Percentiles rank a stretch among this genome's conserved stretches.
These are phyloP conservation scores for Andinoacara biseriatus DNA, from an alignment of 2,113 vertebrate species.

Conservation along the genomic window DNA sequence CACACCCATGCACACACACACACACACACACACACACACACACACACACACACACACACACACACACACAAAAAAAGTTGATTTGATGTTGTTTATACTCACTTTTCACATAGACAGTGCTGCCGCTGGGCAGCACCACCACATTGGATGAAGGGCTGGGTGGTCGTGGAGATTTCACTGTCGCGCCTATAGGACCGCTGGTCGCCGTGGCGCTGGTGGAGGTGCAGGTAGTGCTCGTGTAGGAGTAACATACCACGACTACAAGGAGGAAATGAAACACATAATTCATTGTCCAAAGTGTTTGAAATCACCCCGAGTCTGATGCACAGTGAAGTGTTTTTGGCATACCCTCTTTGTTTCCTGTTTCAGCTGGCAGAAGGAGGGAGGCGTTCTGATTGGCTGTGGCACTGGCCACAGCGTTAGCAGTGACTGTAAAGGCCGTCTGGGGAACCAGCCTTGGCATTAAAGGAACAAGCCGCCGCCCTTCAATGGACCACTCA, in stretches of 20 bases:
- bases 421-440: conserved; percentile 94
- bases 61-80: too few relatives aligned
- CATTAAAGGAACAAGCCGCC: conserved; percentile 95
- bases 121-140: conserved; percentile 96
- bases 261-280: conserved; percentile 19
- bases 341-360: conserved; percentile 93
- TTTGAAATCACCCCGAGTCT: neutral
- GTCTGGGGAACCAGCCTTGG: conserved; percentile 96
- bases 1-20: too few relatives aligned
- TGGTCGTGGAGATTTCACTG: conserved; percentile 92
- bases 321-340: neutral
- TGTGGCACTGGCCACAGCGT: conserved; percentile 91
- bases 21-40: too few relatives aligned
- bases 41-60: too few relatives aligned
- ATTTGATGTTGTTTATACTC: conserved; percentile 66
- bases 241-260: conserved; percentile 98
- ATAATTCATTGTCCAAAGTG: neutral
- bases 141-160: conserved; percentile 97
- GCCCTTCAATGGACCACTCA: conserved; percentile 97
- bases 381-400: conserved; percentile 93
- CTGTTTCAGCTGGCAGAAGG: conserved; percentile 92
- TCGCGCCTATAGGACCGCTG: conserved; percentile 84
- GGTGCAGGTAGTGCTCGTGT: conserved; percentile 95
- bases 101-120: conserved; percentile 98
- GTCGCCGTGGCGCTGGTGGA: conserved; percentile 88